Conservation (phyloP, 2,797 vertebrate genomes). For the Halcyon badia region DNA sequence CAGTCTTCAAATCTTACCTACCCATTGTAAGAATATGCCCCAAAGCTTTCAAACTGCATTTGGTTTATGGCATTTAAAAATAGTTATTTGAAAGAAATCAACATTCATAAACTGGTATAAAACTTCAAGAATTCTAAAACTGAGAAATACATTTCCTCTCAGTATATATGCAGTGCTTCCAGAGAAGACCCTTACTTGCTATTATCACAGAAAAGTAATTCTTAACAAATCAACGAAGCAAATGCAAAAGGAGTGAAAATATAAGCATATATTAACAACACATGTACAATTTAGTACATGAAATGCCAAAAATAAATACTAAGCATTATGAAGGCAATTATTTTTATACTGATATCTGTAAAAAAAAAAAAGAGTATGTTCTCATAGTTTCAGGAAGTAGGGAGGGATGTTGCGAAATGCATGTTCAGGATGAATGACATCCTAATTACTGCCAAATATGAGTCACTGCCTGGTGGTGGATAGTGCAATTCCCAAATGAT, state of each 20-base stretch:
- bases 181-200: not conserved
- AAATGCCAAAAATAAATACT: not conserved
- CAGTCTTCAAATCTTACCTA: not conserved
- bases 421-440: slow-evolving; percentile 27
- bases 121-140: not conserved
- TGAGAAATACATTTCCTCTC: not conserved
- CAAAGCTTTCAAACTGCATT: not conserved
- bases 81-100: not conserved
- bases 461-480: slow-evolving; percentile 11
- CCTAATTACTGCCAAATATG: slow-evolving; percentile 36
- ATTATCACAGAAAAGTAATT: not conserved
- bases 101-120: not conserved
- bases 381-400: not conserved
- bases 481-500: slow-evolving; percentile 8
- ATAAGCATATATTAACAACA: not conserved
- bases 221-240: not conserved
- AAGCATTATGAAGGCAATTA: not conserved
- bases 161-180: not conserved
- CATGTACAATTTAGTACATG: not conserved
- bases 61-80: not conserved
- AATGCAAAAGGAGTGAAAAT: not conserved
- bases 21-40: not conserved
- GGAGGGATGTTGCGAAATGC: not conserved
- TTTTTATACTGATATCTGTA: too few species aligned
- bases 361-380: not conserved